Base-by-base conservation (phyloP, 2,888 invertebrate species). In the Euclidia mi region DNA sequence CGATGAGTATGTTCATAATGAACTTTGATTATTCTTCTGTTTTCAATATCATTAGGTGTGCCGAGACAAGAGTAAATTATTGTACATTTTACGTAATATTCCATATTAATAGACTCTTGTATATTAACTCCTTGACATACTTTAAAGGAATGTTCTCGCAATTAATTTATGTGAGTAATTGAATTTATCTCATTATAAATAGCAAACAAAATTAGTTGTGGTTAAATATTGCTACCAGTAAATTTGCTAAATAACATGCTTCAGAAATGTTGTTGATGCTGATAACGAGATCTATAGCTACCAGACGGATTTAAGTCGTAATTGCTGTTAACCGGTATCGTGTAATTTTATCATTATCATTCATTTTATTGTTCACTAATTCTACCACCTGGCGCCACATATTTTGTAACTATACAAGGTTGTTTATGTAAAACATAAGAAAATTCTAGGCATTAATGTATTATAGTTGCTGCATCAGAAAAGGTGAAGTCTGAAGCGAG, bases 351-450 rank as follows among this genome's bases (percentile, higher is more conserved):
- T 57, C 43, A 14, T 15, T 11, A 34, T 49, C 40, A 60, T 60
- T 51, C 53, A 66, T 59, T 71, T 65, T 58, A 67, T 56, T 64
- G n/a, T n/a, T n/a, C n/a, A n/a, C n/a, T n/a, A n/a, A n/a, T n/a
- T n/a, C n/a, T n/a, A n/a, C n/a, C n/a, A n/a, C n/a, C n/a, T n/a
- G n/a, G n/a, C n/a, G n/a, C n/a, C n/a, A n/a, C n/a, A n/a, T n/a
- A n/a, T n/a, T n/a, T n/a, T n/a, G n/a, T n/a, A n/a, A n/a, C n/a
- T n/a, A n/a, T n/a, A n/a, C n/a, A n/a, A n/a, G n/a, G n/a, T n/a
- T n/a, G n/a, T n/a, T n/a, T n/a, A n/a, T n/a, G n/a, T n/a, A n/a
- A n/a, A n/a, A n/a, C n/a, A n/a, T n/a, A n/a, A n/a, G n/a, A n/a
- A n/a, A n/a, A n/a, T n/a, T n/a, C n/a, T n/a, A n/a, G n/a, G n/a